phyloP scores from a whole-genome alignment of 2,113 vertebrate genomes.

The Gnathonemus echidnorhynchus region DNA sequence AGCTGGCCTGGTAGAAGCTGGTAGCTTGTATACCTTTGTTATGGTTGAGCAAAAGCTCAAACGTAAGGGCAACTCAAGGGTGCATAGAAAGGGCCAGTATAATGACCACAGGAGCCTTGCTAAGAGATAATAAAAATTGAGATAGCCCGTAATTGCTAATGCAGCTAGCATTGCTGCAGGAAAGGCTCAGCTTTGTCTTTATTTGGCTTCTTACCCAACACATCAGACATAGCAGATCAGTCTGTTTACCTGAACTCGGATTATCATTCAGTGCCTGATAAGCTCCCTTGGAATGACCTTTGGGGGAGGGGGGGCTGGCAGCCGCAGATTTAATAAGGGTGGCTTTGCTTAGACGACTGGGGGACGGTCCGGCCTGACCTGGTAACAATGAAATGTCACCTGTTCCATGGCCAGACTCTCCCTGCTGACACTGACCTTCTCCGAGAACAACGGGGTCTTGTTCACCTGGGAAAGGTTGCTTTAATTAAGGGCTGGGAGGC shows the following conservation, averaged over 20 bases:
- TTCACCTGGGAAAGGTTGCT: constrained; percentile 24
- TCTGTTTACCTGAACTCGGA: neutral
- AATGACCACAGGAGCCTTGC: neutral
- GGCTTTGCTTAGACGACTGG: neutral
- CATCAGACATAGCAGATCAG: neutral
- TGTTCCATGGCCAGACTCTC: neutral
- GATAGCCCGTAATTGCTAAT: neutral
- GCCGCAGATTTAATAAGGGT: neutral
- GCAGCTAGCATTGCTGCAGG: neutral
- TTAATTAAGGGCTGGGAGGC: constrained; percentile 20
- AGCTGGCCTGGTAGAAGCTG: neutral
- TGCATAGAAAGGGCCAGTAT: neutral
- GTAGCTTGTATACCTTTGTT: neutral
- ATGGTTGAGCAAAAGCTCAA: neutral
- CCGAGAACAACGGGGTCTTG: neutral
- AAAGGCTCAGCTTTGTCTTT: neutral
- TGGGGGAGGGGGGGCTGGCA: neutral
- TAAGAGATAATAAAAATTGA: neutral
- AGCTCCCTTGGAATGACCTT: neutral
- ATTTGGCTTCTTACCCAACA: neutral
- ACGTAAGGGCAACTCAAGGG: neutral
- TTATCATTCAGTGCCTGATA: neutral
- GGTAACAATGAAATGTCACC: constrained; percentile 4
- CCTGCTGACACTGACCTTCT: constrained; percentile 6
- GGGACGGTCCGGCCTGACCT: neutral